Conservation (phyloP, 2,113 vertebrate genomes). For the Onychostoma macrolepis region DNA sequence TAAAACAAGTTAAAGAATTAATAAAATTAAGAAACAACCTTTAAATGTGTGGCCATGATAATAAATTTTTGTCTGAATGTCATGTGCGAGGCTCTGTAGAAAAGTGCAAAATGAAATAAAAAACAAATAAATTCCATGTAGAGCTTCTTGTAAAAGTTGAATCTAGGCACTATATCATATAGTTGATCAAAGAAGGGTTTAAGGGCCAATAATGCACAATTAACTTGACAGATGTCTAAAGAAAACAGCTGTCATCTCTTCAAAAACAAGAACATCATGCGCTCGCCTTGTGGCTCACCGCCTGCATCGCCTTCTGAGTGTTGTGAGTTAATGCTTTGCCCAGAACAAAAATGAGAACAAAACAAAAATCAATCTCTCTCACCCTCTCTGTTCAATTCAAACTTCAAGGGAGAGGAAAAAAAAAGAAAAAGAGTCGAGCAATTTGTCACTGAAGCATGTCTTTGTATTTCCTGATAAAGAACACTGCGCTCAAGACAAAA, state of each 20-base stretch:
- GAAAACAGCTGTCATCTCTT: slow-evolving; percentile 12
- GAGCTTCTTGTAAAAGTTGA: not conserved
- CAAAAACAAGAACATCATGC: slow-evolving; percentile 27
- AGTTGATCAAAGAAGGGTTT: not conserved
- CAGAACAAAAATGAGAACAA: slow-evolving; percentile 37
- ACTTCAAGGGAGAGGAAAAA: slow-evolving; percentile 1
- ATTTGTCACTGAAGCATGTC: slow-evolving; percentile 40
- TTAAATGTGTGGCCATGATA: too few species aligned
- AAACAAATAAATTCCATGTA: not conserved
- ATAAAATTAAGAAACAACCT: too few species aligned
- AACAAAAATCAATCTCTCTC: slow-evolving; percentile 44
- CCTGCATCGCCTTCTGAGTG: slow-evolving; percentile 12
- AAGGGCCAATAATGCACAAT: not conserved
- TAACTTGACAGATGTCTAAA: slow-evolving; percentile 17
- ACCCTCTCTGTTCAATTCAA: slow-evolving; percentile 33
- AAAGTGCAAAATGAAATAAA: too few species aligned
- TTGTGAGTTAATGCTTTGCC: slow-evolving; percentile 26
- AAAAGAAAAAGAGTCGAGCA: slow-evolving; percentile 3
- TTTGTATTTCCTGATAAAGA: slow-evolving; percentile 40
- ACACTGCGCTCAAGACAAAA: slow-evolving; percentile 13
- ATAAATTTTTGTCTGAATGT: too few species aligned
- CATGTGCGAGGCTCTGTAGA: too few species aligned
- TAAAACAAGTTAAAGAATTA: too few species aligned
- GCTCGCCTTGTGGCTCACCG: slow-evolving; percentile 11
- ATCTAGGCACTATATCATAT: not conserved